Evolutionary conservation across 2,888 invertebrate genomes (phyloP).

Genomic region (Odontocolon sp.): DNA sequence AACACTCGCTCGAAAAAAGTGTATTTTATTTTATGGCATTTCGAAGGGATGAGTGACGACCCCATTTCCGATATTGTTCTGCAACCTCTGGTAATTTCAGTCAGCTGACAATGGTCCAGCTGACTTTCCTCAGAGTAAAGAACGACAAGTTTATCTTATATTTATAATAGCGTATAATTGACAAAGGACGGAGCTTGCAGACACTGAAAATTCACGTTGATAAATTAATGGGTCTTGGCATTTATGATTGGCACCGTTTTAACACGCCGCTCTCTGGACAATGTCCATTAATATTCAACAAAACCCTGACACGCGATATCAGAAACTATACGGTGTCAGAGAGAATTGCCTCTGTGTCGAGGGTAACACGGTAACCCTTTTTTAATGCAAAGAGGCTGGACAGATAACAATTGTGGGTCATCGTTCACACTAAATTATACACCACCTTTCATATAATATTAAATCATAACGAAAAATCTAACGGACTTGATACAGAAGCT

Average conservation of each 20-base stretch:
- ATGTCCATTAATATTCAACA: conserved; percentile 55
- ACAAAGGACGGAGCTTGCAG: background rate
- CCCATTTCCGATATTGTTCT: too few species aligned
- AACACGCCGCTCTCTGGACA: conserved; percentile 1
- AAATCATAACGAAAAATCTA: background rate
- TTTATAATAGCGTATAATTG: background rate
- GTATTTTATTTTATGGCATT: background rate
- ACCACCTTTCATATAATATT: background rate
- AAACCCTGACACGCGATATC: conserved; percentile 52
- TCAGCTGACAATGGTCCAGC: conserved; percentile 29
- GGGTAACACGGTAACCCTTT: conserved; percentile 23
- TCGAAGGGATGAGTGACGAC: background rate
- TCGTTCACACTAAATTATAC: conserved; percentile 26
- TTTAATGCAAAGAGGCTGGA: conserved; percentile 4
- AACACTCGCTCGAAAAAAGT: background rate
- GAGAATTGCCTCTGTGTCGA: background rate
- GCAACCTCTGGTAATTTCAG: too few species aligned
- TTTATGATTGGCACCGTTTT: conserved; percentile 35
- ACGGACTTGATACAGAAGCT: too few species aligned
- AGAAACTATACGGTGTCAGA: conserved; percentile 18
- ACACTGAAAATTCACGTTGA: conserved; percentile 1
- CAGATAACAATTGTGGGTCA: conserved; percentile 41
- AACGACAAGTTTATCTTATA: background rate
- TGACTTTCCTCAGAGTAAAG: conserved; percentile 3
- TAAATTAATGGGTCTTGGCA: conserved; percentile 25